A percentile compares a stretch with the other conserved stretches of the same genome.
These are phyloP conservation scores for Microplitis manilae DNA, from an alignment of 2,888 invertebrate species.

Conservation along the genomic window DNA sequence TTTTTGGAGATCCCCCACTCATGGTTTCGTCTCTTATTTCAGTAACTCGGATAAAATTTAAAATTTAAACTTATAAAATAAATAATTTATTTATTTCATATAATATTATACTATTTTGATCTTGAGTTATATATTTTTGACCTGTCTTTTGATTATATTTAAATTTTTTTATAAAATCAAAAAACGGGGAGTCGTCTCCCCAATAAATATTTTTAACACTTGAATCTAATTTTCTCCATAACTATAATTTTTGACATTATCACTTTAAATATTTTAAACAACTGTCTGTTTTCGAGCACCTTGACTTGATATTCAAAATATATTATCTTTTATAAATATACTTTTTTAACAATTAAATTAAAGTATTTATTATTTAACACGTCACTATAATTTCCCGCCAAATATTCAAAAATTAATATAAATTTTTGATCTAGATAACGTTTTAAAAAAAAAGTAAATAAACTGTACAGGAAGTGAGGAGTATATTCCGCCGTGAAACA, in stretches of 20 bases:
- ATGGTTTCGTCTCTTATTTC: conserved; percentile 50
- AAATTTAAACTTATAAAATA: neutral
- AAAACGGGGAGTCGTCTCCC: conserved; percentile 35
- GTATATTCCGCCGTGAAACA: neutral
- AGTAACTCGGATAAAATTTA: neutral
- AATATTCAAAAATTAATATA: neutral
- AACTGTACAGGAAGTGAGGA: neutral
- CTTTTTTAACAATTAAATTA: neutral
- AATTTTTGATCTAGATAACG: neutral
- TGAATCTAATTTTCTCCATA: conserved; percentile 54
- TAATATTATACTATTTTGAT: neutral
- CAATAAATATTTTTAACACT: conserved; percentile 46
- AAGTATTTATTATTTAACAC: neutral
- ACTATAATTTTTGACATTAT: neutral
- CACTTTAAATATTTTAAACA: neutral
- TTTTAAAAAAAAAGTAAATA: neutral
- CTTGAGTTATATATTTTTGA: conserved; percentile 1
- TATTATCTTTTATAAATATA: neutral
- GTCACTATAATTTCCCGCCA: neutral
- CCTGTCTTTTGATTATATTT: neutral
- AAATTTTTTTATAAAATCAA: neutral
- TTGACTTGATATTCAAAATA: neutral
- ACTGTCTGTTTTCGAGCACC: neutral
- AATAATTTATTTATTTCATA: neutral
- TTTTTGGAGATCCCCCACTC: conserved; percentile 63